phyloP scores from a whole-genome alignment of 2,797 vertebrate species.

The Characodon lateralis region DNA sequence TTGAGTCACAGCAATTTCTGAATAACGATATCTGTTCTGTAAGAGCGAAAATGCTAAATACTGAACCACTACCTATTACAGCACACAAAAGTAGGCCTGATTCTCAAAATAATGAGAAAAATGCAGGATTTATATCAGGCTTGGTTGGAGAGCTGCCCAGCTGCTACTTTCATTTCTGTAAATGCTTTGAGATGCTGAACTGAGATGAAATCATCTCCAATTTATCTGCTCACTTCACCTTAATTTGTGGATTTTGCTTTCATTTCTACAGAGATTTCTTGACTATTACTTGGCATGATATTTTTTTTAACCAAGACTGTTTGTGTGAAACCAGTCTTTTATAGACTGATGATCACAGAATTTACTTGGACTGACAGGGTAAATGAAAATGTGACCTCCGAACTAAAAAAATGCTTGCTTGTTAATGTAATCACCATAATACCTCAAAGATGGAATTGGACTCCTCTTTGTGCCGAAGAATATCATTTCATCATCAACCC shows the following conservation, averaged over 20 bases:
- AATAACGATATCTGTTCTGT: neutral
- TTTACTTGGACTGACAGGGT: neutral
- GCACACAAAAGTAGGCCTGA: neutral
- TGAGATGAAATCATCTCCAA: slow-evolving; percentile 23
- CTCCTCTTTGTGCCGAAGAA: slow-evolving; percentile 47
- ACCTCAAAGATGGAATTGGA: slow-evolving; percentile 29
- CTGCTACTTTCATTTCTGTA: slow-evolving; percentile 3
- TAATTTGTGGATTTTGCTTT: slow-evolving; percentile 6
- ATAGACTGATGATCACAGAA: slow-evolving; percentile 1
- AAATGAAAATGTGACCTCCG: slow-evolving; percentile 3
- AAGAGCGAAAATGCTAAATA: neutral
- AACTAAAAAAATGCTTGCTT: slow-evolving; percentile 31
- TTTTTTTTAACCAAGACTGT: neutral
- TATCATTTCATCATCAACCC: slow-evolving; percentile 58
- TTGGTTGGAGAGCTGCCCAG: slow-evolving; percentile 15
- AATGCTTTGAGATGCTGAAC: neutral
- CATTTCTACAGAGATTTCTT: neutral
- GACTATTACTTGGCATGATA: neutral
- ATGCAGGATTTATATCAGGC: slow-evolving; percentile 5
- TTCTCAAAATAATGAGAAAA: neutral
- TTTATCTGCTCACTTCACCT: slow-evolving; percentile 15
- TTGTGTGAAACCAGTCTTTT: neutral
- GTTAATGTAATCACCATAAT: slow-evolving; percentile 37
- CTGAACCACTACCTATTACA: neutral
- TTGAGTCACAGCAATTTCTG: neutral